Evolutionary conservation across 1,140 invertebrate genomes (phyloP).

Genomic region (Sarcophaga peregrina): DNA sequence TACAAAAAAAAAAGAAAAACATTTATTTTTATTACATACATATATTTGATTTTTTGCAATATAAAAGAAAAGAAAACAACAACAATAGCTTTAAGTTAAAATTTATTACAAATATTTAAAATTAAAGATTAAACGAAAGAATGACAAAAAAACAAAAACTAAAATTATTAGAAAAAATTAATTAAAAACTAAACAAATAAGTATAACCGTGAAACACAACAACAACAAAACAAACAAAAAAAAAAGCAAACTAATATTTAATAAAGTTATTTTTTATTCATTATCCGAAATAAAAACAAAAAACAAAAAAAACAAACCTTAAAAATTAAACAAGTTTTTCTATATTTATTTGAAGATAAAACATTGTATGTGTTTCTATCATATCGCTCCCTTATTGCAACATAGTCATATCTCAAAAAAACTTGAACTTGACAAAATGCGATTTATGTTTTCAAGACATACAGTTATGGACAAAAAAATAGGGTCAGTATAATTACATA

Average conservation of each 20-base stretch:
- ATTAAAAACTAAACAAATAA: not conserved
- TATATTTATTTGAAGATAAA: not conserved
- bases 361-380: not conserved
- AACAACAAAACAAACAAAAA: slow-evolving; percentile 1
- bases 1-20: not conserved
- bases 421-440: too few species aligned
- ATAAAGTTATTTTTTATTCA: slow-evolving; percentile 42
- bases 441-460: too few species aligned
- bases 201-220: slow-evolving; percentile 17
- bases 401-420: too few species aligned
- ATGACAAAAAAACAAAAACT: not conserved
- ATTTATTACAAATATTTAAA: not conserved
- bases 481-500: too few species aligned
- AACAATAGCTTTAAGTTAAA: slow-evolving; percentile 21
- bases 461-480: too few species aligned
- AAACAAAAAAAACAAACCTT: not conserved
- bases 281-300: slow-evolving; percentile 22
- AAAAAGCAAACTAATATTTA: slow-evolving; percentile 35
- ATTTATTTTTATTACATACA: not conserved
- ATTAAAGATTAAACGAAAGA: not conserved
- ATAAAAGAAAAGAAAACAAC: not conserved
- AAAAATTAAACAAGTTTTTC: not conserved
- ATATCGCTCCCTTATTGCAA: too few species aligned
- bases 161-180: not conserved
- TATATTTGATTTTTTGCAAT: not conserved